Evolutionary conservation across 2,888 invertebrate genomes (phyloP), one percentile per base, ranked within the genome.

Genomic region (Nysson spinosus): DNA sequence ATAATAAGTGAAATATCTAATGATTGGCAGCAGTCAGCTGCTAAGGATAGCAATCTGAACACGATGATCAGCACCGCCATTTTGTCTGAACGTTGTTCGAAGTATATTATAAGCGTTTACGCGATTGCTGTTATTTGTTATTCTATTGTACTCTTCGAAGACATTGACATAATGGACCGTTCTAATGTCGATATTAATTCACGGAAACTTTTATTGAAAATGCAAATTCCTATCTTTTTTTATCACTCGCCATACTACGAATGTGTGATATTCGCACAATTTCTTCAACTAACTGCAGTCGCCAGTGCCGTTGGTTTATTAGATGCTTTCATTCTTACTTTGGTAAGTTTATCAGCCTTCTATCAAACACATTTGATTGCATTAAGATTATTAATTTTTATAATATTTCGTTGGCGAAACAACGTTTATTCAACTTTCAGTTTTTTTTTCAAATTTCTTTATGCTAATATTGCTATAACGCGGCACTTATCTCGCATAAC

Each of bases 311-410:
- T 64, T 14, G 51, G 42, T 22, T 37, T 49, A 19, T 16, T 62
- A 4, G 44, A 75, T 5, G 46, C 56, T 9, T 47, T 75, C 5
- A 46, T 75, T 11, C 40, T 74, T 14, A 47, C 62, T 0, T 22
- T 74, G 72, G 74, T 74, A 22, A 68, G 61, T 47, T n/a, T 4
- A 7, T n/a, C n/a, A n/a, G n/a, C n/a, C n/a, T n/a, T n/a, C n/a
- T 2, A 43, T 42, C 3, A 19, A 2, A 12, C 3, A 16, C n/a
- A 51, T n/a, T n/a, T n/a, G n/a, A n/a, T n/a, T n/a, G n/a, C n/a
- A n/a, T n/a, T n/a, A n/a, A n/a, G n/a, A n/a, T n/a, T n/a, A n/a
- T n/a, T n/a, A n/a, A n/a, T n/a, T n/a, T n/a, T n/a, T n/a, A n/a
- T n/a, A n/a, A n/a, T n/a, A n/a, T n/a, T n/a, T n/a, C n/a, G n/a